Percentiles rank a stretch among this genome's conserved stretches.
Conservation (phyloP, 35 echinoderm and acorn worm species). For the Ptychodera flava region DNA sequence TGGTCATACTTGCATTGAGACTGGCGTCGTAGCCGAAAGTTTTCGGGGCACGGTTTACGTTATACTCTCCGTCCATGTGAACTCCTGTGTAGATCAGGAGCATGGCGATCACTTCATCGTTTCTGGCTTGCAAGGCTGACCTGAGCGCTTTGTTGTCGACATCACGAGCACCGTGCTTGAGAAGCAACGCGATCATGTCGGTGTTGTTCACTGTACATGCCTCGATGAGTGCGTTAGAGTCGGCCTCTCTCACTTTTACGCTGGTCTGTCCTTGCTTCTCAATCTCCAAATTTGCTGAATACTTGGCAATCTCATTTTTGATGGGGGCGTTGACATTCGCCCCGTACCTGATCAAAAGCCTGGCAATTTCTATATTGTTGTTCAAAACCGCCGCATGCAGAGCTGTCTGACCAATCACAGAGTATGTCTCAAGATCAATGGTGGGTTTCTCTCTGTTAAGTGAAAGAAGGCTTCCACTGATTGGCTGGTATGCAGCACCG, state of each 20-base stretch:
- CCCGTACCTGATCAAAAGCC: slow-evolving; percentile 59
- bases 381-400: slow-evolving; percentile 67
- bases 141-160: slow-evolving; percentile 58
- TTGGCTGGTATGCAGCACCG: slow-evolving; percentile 22
- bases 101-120: slow-evolving; percentile 56
- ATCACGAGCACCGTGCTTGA: slow-evolving; percentile 83
- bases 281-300: slow-evolving; percentile 6
- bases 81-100: slow-evolving; percentile 79
- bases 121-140: slow-evolving; percentile 52
- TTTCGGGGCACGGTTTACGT: slow-evolving; percentile 20
- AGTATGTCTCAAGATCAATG: slow-evolving; percentile 81
- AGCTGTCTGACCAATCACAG: slow-evolving; percentile 75
- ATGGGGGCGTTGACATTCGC: slow-evolving; percentile 84
- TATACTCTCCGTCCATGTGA: slow-evolving; percentile 73
- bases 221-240: slow-evolving; percentile 61
- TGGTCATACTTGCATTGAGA: not conserved
- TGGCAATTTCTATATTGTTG: slow-evolving; percentile 70
- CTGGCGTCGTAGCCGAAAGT: slow-evolving; percentile 15
- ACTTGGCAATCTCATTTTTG: slow-evolving; percentile 31
- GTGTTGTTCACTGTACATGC: slow-evolving; percentile 59
- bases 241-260: not conserved
- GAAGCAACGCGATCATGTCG: slow-evolving; percentile 74
- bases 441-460: slow-evolving; percentile 32
- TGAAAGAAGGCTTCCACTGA: not conserved
- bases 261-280: slow-evolving; percentile 45